phyloP scores from a whole-genome alignment of 2,113 vertebrate species.

The Serilophus lunatus region DNA sequence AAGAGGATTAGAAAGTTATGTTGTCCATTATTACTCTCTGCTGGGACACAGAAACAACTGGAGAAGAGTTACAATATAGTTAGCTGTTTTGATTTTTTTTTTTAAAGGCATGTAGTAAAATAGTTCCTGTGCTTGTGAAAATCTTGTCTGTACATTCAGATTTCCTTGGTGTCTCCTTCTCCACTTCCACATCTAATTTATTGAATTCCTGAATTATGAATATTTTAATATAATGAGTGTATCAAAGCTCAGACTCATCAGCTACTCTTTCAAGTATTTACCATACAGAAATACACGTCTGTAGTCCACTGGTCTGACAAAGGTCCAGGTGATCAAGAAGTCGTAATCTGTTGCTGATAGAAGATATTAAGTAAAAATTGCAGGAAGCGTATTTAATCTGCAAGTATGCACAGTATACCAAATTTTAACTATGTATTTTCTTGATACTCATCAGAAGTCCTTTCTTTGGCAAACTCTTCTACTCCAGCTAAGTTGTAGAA shows the following conservation, averaged over 20 bases:
- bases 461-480: neutral
- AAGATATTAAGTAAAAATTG: neutral
- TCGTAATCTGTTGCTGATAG: neutral
- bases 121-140: neutral
- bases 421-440: neutral
- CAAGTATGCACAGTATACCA: neutral
- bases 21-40: neutral
- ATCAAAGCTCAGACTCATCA: neutral
- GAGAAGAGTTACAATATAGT: neutral
- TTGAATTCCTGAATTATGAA: neutral
- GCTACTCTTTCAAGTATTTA: neutral
- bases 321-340: neutral
- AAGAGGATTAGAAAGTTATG: neutral
- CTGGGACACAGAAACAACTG: neutral
- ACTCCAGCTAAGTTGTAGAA: neutral
- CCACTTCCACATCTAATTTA: neutral
- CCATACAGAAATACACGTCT: neutral
- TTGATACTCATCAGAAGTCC: neutral
- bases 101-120: neutral
- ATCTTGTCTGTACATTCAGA: neutral
- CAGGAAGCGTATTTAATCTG: neutral
- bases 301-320: neutral
- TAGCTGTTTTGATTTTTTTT: neutral
- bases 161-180: neutral
- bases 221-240: neutral